A percentile compares a stretch with the other conserved stretches of the same genome.
phyloP scores from a whole-genome alignment of 2,113 vertebrate species.

The Setophaga kirtlandii region DNA sequence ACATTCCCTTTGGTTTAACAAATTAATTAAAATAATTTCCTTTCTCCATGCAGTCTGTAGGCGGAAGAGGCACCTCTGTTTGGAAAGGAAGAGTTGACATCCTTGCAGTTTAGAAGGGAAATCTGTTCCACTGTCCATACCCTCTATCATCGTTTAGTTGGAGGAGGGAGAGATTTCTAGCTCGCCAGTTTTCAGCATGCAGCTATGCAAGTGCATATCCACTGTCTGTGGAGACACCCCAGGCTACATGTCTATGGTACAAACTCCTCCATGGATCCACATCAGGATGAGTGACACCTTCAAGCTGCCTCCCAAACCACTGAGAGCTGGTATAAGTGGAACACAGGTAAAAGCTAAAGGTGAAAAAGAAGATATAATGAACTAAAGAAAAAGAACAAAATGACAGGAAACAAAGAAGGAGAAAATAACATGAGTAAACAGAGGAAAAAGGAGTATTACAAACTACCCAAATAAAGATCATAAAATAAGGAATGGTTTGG shows the following conservation, averaged over 20 bases:
- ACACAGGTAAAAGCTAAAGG: background rate
- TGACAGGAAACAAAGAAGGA: background rate
- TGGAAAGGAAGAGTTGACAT: background rate
- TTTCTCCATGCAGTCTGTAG: background rate
- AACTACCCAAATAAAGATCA: background rate
- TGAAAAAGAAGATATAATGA: background rate
- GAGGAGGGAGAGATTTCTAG: background rate
- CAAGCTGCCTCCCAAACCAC: background rate
- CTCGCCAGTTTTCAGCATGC: background rate
- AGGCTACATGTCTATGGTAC: accelerated
- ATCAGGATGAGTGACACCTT: background rate
- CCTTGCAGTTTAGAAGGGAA: background rate
- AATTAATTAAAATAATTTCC: constrained; percentile 46
- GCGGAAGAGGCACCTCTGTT: background rate
- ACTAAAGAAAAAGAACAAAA: background rate
- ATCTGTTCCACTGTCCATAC: background rate
- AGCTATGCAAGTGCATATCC: background rate
- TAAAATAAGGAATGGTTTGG: background rate
- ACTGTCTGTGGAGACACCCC: background rate
- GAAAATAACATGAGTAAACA: background rate
- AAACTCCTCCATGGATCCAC: background rate
- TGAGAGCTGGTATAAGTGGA: background rate
- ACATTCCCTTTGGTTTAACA: constrained; percentile 21
- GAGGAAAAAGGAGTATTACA: background rate
- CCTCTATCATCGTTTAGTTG: background rate